Percentiles rank a stretch among this genome's conserved stretches.
Conservation (phyloP, 2,888 invertebrate genomes). For the Atethmia centrago region DNA sequence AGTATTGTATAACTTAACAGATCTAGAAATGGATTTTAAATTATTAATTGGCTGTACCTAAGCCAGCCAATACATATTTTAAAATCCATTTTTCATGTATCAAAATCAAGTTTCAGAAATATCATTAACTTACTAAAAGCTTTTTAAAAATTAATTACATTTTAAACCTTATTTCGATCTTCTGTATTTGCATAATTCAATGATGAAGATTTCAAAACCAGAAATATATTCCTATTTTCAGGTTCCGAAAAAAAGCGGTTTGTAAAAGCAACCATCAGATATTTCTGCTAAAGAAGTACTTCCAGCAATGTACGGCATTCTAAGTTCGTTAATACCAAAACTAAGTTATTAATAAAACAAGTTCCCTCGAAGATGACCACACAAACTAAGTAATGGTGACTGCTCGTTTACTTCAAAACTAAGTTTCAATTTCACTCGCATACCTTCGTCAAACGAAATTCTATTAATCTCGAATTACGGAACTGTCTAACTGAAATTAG, state of each 20-base stretch:
- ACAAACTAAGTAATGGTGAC: constrained; percentile 61
- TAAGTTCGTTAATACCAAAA: constrained; percentile 58
- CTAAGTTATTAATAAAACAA: constrained; percentile 64
- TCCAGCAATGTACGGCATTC: constrained; percentile 33
- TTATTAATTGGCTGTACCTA: too few species aligned
- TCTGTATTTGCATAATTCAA: neutral
- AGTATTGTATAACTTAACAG: neutral
- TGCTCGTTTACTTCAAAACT: constrained; percentile 62
- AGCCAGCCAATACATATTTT: neutral
- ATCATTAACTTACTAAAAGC: neutral
- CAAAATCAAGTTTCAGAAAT: neutral
- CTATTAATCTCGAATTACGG: constrained; percentile 65
- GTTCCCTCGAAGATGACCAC: constrained; percentile 63
- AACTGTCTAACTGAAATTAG: constrained; percentile 60
- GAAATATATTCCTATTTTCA: neutral
- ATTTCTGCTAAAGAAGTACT: constrained; percentile 32
- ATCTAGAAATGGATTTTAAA: too few species aligned
- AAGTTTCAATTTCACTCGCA: constrained; percentile 63
- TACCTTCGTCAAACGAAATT: constrained; percentile 66
- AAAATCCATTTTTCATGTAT: neutral
- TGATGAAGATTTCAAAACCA: neutral
- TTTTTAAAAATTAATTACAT: neutral
- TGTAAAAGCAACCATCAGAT: constrained; percentile 13
- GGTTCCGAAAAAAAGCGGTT: neutral
- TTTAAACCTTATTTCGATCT: neutral